Evolutionary conservation across 1,140 invertebrate genomes (phyloP).

Genomic region (Trissolcus basalis): DNA sequence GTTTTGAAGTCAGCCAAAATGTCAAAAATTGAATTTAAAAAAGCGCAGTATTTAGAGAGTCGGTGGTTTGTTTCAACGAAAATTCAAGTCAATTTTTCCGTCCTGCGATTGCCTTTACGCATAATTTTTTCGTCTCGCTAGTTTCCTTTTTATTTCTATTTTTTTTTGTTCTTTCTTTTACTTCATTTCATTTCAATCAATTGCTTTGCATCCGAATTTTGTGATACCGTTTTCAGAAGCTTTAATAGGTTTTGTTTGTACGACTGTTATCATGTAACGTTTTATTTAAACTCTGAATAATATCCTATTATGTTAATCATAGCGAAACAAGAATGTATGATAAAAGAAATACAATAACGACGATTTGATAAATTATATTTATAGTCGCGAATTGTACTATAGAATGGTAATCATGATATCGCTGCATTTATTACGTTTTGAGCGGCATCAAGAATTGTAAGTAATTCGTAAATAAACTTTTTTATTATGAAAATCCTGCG

Average conservation of each 20-base stretch:
- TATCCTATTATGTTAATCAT: constrained; percentile 6
- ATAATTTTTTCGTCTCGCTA: constrained; percentile 18
- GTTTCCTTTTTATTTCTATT: too few species aligned
- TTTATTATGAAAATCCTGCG: constrained; percentile 48
- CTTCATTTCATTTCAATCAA: constrained; percentile 8
- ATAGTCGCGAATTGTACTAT: constrained; percentile 40
- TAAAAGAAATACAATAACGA: constrained; percentile 38
- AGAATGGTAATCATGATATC: constrained; percentile 45
- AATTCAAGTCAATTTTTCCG: constrained; percentile 41
- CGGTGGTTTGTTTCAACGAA: constrained; percentile 12
- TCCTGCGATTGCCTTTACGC: constrained; percentile 44
- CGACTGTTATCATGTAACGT: constrained; percentile 15
- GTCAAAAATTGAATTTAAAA: too few species aligned
- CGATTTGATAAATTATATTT: constrained; percentile 52
- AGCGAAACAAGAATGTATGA: constrained; percentile 22
- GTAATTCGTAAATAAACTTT: constrained; percentile 48
- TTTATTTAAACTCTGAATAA: constrained; percentile 24
- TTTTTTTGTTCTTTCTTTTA: not conserved
- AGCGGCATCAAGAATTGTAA: constrained; percentile 42
- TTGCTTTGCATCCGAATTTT: constrained; percentile 26
- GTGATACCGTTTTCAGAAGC: constrained; percentile 38
- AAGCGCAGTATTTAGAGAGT: not conserved
- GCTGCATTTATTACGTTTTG: constrained; percentile 51
- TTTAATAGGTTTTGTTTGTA: constrained; percentile 41
- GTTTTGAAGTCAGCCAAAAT: constrained; percentile 5